These are phyloP conservation scores for Podargus strigoides DNA, from an alignment of 2,797 vertebrate species.

Conservation along the genomic window DNA sequence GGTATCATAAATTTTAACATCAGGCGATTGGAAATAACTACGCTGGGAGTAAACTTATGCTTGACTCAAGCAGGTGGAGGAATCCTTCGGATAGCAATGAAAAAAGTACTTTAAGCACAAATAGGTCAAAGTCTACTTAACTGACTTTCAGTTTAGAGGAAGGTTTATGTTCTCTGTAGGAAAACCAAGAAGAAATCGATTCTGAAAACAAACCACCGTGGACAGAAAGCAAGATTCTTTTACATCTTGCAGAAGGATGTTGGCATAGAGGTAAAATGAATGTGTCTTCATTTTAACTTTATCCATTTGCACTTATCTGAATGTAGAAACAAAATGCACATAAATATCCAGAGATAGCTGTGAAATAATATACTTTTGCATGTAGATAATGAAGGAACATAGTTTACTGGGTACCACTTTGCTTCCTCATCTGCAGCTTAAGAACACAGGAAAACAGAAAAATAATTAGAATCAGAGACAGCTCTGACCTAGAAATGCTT, in stretches of 20 bases:
- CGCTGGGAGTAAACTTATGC: background rate
- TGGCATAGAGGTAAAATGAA: background rate
- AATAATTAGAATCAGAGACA: background rate
- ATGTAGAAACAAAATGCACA: background rate
- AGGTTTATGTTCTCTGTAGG: background rate
- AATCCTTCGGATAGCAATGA: background rate
- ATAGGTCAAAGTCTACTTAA: background rate
- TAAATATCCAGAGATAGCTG: background rate
- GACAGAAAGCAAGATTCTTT: background rate
- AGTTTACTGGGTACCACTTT: background rate
- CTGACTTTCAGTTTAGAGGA: background rate
- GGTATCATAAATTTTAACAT: background rate
- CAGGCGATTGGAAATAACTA: background rate
- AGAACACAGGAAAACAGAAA: background rate
- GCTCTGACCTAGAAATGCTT: background rate
- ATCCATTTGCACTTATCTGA: background rate
- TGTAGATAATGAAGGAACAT: background rate
- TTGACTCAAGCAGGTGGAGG: background rate
- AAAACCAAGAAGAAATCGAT: background rate
- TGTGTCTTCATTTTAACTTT: background rate
- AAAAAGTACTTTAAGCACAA: background rate
- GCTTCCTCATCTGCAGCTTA: background rate
- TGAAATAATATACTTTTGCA: background rate
- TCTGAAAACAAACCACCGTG: background rate
- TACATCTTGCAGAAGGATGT: background rate